Evolutionary conservation across 1,140 invertebrate genomes (phyloP), one percentile per base, ranked within the genome.

Genomic region (Heliconius congener): DNA sequence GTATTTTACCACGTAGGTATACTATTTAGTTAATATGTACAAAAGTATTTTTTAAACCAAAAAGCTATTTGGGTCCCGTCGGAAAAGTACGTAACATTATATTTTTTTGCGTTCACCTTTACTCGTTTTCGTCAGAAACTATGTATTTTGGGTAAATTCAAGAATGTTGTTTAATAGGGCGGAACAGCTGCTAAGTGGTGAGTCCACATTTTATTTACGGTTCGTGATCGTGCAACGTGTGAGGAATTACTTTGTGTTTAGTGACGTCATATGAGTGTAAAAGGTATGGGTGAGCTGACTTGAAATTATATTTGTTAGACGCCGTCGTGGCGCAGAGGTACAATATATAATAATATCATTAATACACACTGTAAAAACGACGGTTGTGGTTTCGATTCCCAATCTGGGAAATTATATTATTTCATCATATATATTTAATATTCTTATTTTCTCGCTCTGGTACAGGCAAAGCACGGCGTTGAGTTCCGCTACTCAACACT

Each of bases 161-260:
- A 16, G 78, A 71, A 76, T 72, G 70, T 80, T 66, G 77, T 70
- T 55, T 80, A 80, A 80, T 76, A 76, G 78, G 50, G 78, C 50
- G 78, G 66, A 80, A 80, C 78, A 73, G 42, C 50, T 57, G 73
- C 57, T 80, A 74, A 80, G 78, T 80, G 66, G 78, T 42, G 74
- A 80, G 78, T 80, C 74, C 74, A 80, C 78, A 76, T 80, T 80
- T 80, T 80, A 80, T 74, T 80, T 80, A 80, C 70, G 74, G 73
- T 37, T 80, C 74, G 66, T 57, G 78, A 13, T 18, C 76, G 34
- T 30, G 30, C 57, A 71, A 77, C 76, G 76, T 73, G 76, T 72
- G 70, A 71, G 46, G 76, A 77, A 77, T 77, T 73, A 77, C 39
- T 34, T 71, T 42, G 8, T 70, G 66, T 71, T 66, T 71, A 52